Evolutionary conservation across 2,888 invertebrate species (phyloP).

Genomic region (Sicus ferrugineus): DNA sequence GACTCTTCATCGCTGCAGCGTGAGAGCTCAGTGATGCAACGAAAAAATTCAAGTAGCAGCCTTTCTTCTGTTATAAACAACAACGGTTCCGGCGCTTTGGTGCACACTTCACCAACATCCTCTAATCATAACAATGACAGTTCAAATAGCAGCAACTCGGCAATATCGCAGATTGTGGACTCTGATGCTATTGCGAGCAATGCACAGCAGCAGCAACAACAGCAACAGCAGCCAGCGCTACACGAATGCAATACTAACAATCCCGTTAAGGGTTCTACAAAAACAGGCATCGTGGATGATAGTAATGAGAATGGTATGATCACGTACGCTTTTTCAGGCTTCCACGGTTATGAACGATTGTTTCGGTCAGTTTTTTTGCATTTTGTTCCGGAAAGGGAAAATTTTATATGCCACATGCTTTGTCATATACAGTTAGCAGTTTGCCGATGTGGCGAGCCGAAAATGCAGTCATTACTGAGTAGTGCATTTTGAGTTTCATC

Average conservation of each 20-base stretch:
- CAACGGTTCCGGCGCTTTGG: constrained; percentile 10
- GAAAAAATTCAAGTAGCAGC: constrained; percentile 37
- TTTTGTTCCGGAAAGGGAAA: neutral
- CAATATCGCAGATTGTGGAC: constrained; percentile 44
- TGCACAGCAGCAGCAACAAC: constrained; percentile 4
- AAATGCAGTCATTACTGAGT: neutral
- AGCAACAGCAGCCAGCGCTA: neutral
- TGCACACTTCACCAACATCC: constrained; percentile 28
- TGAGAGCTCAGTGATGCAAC: constrained; percentile 13
- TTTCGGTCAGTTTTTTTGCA: neutral
- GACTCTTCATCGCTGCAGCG: constrained; percentile 15
- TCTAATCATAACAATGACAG: constrained; percentile 44
- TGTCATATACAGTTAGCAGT: neutral
- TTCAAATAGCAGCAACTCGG: constrained; percentile 44
- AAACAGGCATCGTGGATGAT: constrained; percentile 45
- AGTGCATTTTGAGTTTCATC: too few relatives aligned
- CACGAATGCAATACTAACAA: constrained; percentile 20
- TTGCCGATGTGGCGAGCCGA: neutral
- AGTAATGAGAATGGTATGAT: constrained; percentile 47
- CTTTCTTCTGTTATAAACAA: constrained; percentile 15
- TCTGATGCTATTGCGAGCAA: constrained; percentile 39
- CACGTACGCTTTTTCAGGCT: too few relatives aligned
- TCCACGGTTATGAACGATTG: neutral
- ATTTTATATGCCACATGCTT: neutral
- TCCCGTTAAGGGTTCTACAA: constrained; percentile 7